Evolutionary conservation across 2,113 vertebrate species (phyloP).

Genomic region (Stictonetta naevosa): DNA sequence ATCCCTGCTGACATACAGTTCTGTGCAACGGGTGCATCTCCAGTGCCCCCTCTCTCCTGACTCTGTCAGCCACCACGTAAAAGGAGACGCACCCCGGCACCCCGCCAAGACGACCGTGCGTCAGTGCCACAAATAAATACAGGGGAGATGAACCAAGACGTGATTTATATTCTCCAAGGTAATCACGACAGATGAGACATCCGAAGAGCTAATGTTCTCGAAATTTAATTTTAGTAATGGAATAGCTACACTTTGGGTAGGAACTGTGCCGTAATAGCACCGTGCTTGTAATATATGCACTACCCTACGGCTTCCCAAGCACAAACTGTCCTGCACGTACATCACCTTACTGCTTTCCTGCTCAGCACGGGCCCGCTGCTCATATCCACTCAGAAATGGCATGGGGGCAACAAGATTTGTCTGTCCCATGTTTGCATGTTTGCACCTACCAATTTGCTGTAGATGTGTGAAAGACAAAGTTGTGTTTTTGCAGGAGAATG

Average conservation of each 20-base stretch:
- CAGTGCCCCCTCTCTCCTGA: not conserved
- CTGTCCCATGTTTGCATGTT: not conserved
- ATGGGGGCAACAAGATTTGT: not conserved
- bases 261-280: not conserved
- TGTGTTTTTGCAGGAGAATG: no score
- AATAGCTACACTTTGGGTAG: not conserved
- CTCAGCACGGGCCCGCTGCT: not conserved
- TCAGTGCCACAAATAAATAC: not conserved
- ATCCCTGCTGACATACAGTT: not conserved
- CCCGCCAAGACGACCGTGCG: not conserved
- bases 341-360: not conserved
- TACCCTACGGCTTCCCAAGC: not conserved
- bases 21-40: not conserved
- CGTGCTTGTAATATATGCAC: not conserved
- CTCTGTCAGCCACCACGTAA: not conserved
- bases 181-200: slow-evolving; percentile 31
- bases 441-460: not conserved
- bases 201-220: slow-evolving; percentile 8
- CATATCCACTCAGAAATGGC: not conserved
- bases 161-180: slow-evolving; percentile 1
- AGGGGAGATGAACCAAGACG: not conserved
- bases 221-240: not conserved
- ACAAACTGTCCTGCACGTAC: not conserved
- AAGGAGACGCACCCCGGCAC: not conserved
- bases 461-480: not conserved